phyloP scores from a whole-genome alignment of 1,140 invertebrate species.

The Sinonovacula constricta region DNA sequence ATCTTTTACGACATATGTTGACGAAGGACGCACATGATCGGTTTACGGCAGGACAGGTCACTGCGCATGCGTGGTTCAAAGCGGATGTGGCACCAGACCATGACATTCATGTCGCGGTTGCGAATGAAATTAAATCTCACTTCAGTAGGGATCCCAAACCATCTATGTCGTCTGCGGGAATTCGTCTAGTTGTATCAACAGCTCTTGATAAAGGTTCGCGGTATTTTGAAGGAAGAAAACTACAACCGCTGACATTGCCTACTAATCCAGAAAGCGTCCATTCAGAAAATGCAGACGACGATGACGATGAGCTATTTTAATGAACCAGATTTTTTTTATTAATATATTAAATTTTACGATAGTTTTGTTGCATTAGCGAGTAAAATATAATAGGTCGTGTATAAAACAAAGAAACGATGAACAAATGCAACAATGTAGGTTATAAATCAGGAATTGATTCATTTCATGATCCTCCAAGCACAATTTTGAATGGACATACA shows the following conservation, averaged over 20 bases:
- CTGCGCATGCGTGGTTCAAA: conserved; percentile 35
- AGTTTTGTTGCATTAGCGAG: too few relatives aligned
- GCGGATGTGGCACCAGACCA: conserved; percentile 26
- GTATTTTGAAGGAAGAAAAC: conserved; percentile 40
- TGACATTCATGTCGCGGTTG: conserved; percentile 35
- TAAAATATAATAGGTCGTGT: too few relatives aligned
- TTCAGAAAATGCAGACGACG: conserved; percentile 1
- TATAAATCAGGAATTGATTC: too few relatives aligned
- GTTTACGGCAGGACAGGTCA: conserved; percentile 18
- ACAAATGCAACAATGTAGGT: too few relatives aligned
- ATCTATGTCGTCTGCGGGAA: conserved; percentile 44
- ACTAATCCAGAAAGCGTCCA: conserved; percentile 21
- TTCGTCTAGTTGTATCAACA: conserved; percentile 38
- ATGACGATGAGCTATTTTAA: too few relatives aligned
- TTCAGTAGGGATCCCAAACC: conserved; percentile 45
- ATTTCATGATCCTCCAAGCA: too few relatives aligned
- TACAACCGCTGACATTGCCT: conserved; percentile 24
- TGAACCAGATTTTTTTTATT: too few relatives aligned
- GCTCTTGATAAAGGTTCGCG: conserved; percentile 44
- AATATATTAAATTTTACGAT: too few relatives aligned
- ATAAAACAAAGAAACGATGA: too few relatives aligned
- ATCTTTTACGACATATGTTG: conserved; percentile 33
- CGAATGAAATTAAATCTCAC: conserved; percentile 37
- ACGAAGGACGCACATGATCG: conserved; percentile 19
- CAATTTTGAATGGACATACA: too few relatives aligned